A percentile compares a stretch with the other conserved stretches of the same genome.
Conservation (phyloP, 23 tunicate species). For the Trididemnum nubilum region DNA sequence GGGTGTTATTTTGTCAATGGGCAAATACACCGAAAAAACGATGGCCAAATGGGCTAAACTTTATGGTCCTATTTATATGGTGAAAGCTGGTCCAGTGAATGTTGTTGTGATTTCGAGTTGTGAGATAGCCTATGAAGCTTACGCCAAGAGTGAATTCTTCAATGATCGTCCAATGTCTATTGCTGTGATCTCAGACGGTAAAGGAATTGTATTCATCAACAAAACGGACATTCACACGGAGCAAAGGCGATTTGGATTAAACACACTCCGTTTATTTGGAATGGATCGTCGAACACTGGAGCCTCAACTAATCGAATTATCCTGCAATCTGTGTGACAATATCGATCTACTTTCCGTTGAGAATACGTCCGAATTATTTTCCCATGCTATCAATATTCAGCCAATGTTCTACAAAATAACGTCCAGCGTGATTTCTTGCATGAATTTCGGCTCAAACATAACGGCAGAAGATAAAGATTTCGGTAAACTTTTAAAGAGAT, state of each 20-base stretch:
- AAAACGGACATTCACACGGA: constrained; percentile 42
- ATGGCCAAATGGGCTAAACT: constrained; percentile 34
- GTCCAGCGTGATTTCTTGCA: constrained; percentile 44
- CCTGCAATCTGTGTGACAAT: neutral
- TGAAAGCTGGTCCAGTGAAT: constrained; percentile 26
- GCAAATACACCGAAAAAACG: constrained; percentile 36
- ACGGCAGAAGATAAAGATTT: neutral
- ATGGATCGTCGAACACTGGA: constrained; percentile 62
- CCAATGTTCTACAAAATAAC: constrained; percentile 27
- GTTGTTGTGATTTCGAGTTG: constrained; percentile 34
- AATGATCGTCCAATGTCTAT: constrained; percentile 32
- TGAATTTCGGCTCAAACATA: constrained; percentile 40
- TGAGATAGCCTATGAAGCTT: constrained; percentile 70
- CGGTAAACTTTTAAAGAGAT: neutral
- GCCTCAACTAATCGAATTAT: neutral
- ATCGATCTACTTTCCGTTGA: neutral
- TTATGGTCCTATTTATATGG: constrained; percentile 61
- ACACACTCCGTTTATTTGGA: constrained; percentile 52
- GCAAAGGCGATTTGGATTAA: constrained; percentile 55
- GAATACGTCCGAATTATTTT: constrained; percentile 9
- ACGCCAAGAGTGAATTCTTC: constrained; percentile 48
- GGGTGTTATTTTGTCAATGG: constrained; percentile 34
- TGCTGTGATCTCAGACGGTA: constrained; percentile 30
- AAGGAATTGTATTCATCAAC: constrained; percentile 40
- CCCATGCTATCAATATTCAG: constrained; percentile 2